Evolutionary conservation across 2,888 invertebrate genomes (phyloP).

Genomic region (Rhamphomyia laevipes): DNA sequence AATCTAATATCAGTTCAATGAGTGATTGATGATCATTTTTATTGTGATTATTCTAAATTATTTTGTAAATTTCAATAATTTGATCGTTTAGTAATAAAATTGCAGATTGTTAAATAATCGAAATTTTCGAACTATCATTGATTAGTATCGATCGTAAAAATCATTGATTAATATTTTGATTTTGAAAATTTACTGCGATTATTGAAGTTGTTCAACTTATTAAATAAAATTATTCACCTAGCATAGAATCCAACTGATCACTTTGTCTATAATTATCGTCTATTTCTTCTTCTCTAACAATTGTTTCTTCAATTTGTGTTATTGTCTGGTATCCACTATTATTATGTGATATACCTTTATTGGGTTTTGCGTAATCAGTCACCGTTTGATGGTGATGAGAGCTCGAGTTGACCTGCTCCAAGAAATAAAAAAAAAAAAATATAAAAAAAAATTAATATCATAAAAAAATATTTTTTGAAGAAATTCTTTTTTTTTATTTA

Average conservation of each 20-base stretch:
- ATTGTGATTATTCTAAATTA: no score
- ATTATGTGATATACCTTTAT: slow-evolving; percentile 41
- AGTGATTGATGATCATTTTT: no score
- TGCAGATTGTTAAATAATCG: no score
- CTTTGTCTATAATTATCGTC: slow-evolving; percentile 7
- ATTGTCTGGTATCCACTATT: slow-evolving; percentile 16
- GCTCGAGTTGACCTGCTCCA: slow-evolving; percentile 47
- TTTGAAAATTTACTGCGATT: no score
- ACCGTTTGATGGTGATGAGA: slow-evolving; percentile 52
- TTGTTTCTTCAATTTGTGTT: slow-evolving; percentile 32
- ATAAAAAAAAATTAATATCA: background rate
- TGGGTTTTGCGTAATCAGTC: slow-evolving; percentile 59
- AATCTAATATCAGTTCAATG: no score
- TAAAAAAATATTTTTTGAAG: background rate
- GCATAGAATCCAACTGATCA: slow-evolving; percentile 46
- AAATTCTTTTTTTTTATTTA: no score
- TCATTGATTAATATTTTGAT: no score
- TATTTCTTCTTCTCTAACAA: slow-evolving; percentile 29
- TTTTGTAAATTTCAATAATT: no score
- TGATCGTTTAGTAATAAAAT: no score
- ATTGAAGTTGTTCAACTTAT: no score
- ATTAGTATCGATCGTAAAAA: no score
- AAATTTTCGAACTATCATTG: no score
- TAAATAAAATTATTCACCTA: slow-evolving; percentile 19
- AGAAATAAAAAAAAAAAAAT: background rate